Conservation (phyloP, 2,888 invertebrate genomes). For the Auanema freiburgensis region DNA sequence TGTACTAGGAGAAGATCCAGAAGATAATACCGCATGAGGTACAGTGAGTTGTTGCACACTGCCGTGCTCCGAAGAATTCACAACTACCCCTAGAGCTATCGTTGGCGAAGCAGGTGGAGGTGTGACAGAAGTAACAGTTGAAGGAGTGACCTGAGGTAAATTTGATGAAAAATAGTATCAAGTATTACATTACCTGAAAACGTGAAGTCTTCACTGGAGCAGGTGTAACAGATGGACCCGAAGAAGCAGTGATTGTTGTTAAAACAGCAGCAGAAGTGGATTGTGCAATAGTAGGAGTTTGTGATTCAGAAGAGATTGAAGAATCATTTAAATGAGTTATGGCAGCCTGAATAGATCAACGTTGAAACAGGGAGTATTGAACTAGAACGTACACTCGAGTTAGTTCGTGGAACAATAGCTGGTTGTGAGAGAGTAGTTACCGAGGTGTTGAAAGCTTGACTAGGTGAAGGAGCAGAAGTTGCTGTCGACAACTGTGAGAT, state of each 20-base stretch:
- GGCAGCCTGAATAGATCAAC: too few species aligned
- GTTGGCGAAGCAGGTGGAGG: slow-evolving; percentile 14
- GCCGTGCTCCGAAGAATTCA: slow-evolving; percentile 12
- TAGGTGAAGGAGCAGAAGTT: too few species aligned
- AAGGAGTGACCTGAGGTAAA: slow-evolving; percentile 10
- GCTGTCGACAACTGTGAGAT: too few species aligned
- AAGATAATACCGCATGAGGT: slow-evolving; percentile 28
- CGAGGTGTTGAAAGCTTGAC: too few species aligned
- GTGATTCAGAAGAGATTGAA: neutral
- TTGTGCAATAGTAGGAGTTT: slow-evolving; percentile 1
- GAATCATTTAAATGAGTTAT: neutral
- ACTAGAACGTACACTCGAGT: too few species aligned
- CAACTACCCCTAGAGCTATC: slow-evolving; percentile 17
- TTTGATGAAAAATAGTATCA: neutral
- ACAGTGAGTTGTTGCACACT: slow-evolving; percentile 26
- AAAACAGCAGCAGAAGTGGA: neutral
- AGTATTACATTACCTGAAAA: neutral
- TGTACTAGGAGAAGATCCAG: slow-evolving; percentile 40
- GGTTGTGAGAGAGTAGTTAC: too few species aligned
- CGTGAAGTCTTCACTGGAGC: neutral
- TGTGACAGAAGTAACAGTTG: slow-evolving; percentile 10
- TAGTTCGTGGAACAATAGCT: too few species aligned
- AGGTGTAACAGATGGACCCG: slow-evolving; percentile 1
- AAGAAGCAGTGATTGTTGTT: slow-evolving; percentile 3
- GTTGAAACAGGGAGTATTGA: too few species aligned